These are phyloP conservation scores for Syrmaticus mikado DNA, from an alignment of 2,113 vertebrate genomes.

Conservation along the genomic window DNA sequence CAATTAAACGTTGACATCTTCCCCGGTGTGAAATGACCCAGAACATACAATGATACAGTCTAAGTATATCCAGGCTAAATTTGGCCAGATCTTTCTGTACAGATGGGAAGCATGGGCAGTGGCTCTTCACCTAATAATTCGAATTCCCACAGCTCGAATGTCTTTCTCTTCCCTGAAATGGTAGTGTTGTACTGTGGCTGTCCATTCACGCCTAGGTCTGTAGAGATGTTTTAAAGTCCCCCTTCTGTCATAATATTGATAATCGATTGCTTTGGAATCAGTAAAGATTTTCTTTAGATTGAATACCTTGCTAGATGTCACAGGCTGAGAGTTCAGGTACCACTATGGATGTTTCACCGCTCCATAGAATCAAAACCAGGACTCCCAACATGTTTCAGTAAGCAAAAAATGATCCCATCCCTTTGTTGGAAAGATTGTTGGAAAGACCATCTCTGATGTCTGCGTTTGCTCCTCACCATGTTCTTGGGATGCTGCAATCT, in stretches of 20 bases:
- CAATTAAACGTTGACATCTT: slow-evolving; percentile 19
- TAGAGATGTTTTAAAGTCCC: background rate
- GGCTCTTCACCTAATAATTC: background rate
- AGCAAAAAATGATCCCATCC: background rate
- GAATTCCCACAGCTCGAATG: background rate
- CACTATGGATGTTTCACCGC: background rate
- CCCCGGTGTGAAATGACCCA: slow-evolving; percentile 4
- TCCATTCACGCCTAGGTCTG: background rate
- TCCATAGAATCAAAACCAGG: background rate
- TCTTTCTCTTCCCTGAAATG: background rate
- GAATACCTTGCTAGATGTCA: background rate
- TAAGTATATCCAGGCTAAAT: background rate
- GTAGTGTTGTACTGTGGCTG: background rate
- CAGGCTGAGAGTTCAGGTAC: background rate
- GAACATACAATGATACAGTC: background rate
- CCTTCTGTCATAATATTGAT: background rate
- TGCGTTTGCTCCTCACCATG: background rate
- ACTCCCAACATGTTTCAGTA: background rate
- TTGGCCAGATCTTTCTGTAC: background rate
- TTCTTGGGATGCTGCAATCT: background rate
- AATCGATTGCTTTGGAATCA: background rate
- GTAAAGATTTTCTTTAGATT: background rate
- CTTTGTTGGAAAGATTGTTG: background rate
- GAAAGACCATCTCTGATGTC: background rate
- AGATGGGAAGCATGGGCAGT: background rate